A percentile compares a stretch with the other conserved stretches of the same genome.
Conservation (phyloP, 1,140 invertebrate species). For the Drosophila kepulauana region DNA sequence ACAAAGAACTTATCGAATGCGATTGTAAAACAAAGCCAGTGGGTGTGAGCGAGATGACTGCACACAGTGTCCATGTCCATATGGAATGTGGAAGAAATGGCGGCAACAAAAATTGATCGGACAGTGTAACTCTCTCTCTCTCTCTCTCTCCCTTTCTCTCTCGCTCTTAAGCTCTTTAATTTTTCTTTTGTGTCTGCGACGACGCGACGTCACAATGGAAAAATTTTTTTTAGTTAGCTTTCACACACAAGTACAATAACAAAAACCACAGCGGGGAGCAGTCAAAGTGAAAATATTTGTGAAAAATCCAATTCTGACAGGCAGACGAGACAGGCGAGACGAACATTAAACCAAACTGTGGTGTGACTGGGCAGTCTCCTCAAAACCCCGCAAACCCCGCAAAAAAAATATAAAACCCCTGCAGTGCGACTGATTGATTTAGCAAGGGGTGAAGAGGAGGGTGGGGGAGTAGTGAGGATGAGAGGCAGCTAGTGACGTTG, state of each 20-base stretch:
- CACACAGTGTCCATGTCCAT: background rate
- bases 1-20: constrained; percentile 18
- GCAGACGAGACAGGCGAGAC: constrained; percentile 8
- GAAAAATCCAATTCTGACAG: constrained; percentile 47
- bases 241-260: constrained; percentile 30
- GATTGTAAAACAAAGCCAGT: constrained; percentile 32
- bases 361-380: constrained; percentile 1
- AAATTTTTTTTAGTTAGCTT: constrained; percentile 32
- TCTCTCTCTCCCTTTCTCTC: background rate
- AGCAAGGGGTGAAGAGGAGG: constrained; percentile 3
- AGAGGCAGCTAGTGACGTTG: constrained; percentile 60
- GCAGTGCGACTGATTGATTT: constrained; percentile 61
- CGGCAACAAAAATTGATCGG: constrained; percentile 31
- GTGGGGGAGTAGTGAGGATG: background rate
- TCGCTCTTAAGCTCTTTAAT: too few relatives aligned
- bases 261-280: constrained; percentile 52
- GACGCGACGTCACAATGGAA: constrained; percentile 41
- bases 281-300: constrained; percentile 68
- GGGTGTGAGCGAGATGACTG: background rate
- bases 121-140: constrained; percentile 14
- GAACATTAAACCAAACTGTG: constrained; percentile 18
- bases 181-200: background rate
- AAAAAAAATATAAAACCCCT: constrained; percentile 1
- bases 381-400: background rate
- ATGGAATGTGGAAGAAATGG: constrained; percentile 3